phyloP scores from a whole-genome alignment of 2,113 vertebrate species.

The Oxyruncus cristatus region DNA sequence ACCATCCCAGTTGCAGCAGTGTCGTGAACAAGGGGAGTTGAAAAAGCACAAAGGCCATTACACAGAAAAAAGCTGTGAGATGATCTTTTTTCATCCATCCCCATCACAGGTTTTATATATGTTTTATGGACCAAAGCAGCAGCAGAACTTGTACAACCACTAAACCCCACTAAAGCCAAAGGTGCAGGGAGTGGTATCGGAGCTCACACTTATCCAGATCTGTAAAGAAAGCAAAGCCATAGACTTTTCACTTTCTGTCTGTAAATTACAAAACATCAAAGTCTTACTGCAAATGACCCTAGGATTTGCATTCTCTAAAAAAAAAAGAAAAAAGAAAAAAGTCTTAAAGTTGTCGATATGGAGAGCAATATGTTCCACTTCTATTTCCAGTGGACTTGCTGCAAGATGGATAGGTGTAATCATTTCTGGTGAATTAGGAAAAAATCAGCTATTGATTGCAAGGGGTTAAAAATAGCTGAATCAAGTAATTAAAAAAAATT shows the following conservation, averaged over 20 bases:
- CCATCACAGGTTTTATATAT: background rate
- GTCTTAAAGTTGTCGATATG: background rate
- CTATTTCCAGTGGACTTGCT: background rate
- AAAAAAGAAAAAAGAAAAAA: background rate
- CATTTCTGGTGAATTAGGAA: background rate
- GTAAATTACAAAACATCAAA: background rate
- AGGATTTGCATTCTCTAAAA: background rate
- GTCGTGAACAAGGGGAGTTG: background rate
- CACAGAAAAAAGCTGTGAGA: background rate
- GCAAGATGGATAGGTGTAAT: background rate
- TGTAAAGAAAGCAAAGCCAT: background rate
- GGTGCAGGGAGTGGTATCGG: background rate
- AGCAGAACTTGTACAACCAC: background rate
- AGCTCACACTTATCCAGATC: background rate
- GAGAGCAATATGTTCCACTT: background rate
- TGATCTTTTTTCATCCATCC: background rate
- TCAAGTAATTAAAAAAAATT: background rate
- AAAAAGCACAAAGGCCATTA: background rate
- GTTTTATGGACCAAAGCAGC: background rate
- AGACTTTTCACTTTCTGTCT: background rate
- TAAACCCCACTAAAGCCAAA: background rate
- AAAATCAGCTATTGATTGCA: background rate
- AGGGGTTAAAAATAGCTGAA: slow-evolving; percentile 36
- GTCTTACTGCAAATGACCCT: background rate
- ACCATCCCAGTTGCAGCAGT: background rate